A percentile compares a stretch with the other conserved stretches of the same genome.
Evolutionary conservation across 1,140 invertebrate species (phyloP).

Genomic region (Camponotus floridanus): DNA sequence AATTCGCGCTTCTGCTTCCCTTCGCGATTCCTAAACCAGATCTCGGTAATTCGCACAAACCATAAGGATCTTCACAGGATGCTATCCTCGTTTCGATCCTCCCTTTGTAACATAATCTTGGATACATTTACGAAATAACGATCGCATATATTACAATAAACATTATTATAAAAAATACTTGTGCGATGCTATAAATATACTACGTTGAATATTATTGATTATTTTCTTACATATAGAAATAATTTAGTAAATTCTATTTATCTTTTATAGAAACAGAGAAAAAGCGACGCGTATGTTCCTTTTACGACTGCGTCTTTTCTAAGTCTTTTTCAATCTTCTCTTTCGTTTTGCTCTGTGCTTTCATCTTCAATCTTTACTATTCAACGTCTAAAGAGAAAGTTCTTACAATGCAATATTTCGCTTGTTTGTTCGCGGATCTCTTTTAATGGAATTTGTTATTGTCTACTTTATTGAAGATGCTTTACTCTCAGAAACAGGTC

Average conservation of each 20-base stretch:
- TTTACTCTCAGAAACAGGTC: slow-evolving; percentile 37
- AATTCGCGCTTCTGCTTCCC: slow-evolving; percentile 33
- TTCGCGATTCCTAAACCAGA: not conserved
- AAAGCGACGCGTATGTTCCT: not conserved
- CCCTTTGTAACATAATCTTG: slow-evolving; percentile 38
- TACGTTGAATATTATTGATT: slow-evolving; percentile 16
- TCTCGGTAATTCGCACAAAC: slow-evolving; percentile 42
- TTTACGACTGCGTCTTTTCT: slow-evolving; percentile 15
- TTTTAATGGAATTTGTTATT: slow-evolving; percentile 61
- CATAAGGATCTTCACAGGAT: slow-evolving; percentile 12
- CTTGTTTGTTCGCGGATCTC: slow-evolving; percentile 47
- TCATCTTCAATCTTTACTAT: slow-evolving; percentile 48
- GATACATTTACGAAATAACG: slow-evolving; percentile 31
- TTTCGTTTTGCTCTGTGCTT: slow-evolving; percentile 32
- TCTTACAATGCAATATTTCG: slow-evolving; percentile 45
- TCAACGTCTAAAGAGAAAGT: slow-evolving; percentile 30
- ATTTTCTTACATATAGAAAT: not conserved
- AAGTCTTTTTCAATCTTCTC: slow-evolving; percentile 13
- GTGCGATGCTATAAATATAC: slow-evolving; percentile 19
- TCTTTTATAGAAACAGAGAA: not conserved
- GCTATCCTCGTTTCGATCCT: slow-evolving; percentile 4
- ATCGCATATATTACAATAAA: not conserved
- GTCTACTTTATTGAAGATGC: slow-evolving; percentile 20
- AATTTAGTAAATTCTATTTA: slow-evolving; percentile 4
- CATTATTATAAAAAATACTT: too few relatives aligned